Percentiles rank a stretch among this genome's conserved stretches.
Evolutionary conservation across 1,140 invertebrate species (phyloP).

Genomic region (Leptoteleia sp.): DNA sequence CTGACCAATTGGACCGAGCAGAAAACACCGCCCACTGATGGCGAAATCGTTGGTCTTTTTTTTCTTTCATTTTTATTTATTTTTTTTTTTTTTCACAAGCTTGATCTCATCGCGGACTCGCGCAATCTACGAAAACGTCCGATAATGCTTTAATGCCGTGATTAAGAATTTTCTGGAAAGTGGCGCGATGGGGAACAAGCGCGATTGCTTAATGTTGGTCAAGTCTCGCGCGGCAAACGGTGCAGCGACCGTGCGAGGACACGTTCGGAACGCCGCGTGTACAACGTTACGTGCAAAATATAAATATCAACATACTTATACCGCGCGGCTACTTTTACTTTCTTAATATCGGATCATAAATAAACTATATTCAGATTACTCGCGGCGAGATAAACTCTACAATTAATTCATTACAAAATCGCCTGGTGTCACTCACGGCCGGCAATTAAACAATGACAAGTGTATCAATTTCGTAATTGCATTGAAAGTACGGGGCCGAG

Average conservation of each 20-base stretch:
- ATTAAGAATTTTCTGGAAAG: conserved; percentile 74
- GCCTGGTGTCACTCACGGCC: conserved; percentile 11
- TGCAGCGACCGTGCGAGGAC: conserved; percentile 81
- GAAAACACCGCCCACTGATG: too few species aligned
- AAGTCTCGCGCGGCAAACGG: conserved; percentile 72
- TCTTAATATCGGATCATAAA: conserved; percentile 61
- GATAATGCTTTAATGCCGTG: conserved; percentile 50
- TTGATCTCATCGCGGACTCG: too few species aligned
- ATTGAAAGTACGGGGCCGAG: conserved; percentile 16
- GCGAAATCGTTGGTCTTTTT: too few species aligned
- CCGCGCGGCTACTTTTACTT: conserved; percentile 67
- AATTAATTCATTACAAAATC: conserved; percentile 55
- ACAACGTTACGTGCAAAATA: conserved; percentile 62
- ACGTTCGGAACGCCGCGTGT: conserved; percentile 73
- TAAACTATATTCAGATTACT: conserved; percentile 32
- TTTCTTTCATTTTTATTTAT: too few species aligned
- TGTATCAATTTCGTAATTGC: conserved; percentile 32
- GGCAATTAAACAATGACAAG: conserved; percentile 44
- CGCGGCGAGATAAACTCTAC: neutral
- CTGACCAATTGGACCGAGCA: too few species aligned
- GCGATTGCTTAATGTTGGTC: conserved; percentile 76
- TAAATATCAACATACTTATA: conserved; percentile 69
- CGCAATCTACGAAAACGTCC: neutral
- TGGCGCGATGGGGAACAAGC: conserved; percentile 69
- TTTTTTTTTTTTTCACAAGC: too few species aligned